phyloP scores from a whole-genome alignment of 2,113 vertebrate species.

The Periophthalmodon schlosseri region DNA sequence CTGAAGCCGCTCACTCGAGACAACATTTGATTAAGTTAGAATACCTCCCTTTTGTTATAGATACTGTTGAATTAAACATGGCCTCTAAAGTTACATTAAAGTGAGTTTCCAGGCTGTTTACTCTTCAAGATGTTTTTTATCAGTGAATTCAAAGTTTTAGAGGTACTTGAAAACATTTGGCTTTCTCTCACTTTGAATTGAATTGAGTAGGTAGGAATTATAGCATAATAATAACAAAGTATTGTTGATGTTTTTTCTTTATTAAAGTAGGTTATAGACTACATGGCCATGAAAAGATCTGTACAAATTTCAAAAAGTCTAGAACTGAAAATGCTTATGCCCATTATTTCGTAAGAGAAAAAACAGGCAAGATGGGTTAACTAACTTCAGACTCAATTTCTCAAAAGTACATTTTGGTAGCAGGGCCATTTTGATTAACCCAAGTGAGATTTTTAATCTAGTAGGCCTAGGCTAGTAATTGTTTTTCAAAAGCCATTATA shows the following conservation, averaged over 20 bases:
- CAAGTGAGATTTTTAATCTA: no score
- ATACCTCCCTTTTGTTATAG: background rate
- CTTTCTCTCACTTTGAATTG: background rate
- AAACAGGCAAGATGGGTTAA: background rate
- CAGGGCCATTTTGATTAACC: no score
- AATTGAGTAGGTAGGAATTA: background rate
- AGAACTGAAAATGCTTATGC: background rate
- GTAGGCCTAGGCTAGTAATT: no score
- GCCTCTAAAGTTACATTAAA: background rate
- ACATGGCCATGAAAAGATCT: background rate
- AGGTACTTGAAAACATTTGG: background rate
- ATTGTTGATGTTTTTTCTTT: background rate
- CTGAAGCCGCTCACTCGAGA: background rate
- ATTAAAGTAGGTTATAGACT: no score
- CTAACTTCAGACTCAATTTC: no score
- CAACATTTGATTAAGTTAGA: background rate
- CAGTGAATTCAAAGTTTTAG: background rate
- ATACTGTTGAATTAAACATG: background rate
- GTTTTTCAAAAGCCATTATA: no score
- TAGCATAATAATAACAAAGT: no score
- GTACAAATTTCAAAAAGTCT: background rate
- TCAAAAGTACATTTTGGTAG: no score
- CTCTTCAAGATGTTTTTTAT: background rate
- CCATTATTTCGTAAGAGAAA: background rate
- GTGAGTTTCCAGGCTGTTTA: background rate